Evolutionary conservation across 2,113 vertebrate species (phyloP), one percentile per base, ranked within the genome.

Genomic region (Datnioides undecimradiatus): DNA sequence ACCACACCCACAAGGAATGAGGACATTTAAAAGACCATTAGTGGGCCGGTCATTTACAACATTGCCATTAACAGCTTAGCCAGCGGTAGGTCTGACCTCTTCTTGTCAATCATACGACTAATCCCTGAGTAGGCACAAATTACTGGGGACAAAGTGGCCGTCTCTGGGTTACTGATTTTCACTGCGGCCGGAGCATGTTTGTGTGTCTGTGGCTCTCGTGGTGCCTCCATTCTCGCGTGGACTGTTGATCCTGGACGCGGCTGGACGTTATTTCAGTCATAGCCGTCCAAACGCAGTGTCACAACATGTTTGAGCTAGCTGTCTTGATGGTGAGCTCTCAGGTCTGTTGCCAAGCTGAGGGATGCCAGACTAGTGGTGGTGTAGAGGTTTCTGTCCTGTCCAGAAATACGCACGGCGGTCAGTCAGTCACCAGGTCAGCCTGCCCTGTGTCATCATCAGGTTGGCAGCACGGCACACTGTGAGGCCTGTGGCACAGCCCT

Each of bases 191-290:
- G 64, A 62, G 55, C 64, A 5, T 84, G 85, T 86, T 80, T 85
- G 72, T 70, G 73, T 72, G 64, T 77, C 46, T 68, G 84, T 67
- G 80, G 79, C 70, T 90, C 69, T 71, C 66, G 63, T 49, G 80
- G 89, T 90, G 83, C 86, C 88, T 87, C 75, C 58, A 57, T 80
- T 88, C 84, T 87, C 80, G 76, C 25, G 31, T 38, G 75, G 73
- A 79, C 86, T 92, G 90, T 94, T 94, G 89, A 80, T 91, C 60
- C 90, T 95, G 91, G 88, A 83, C 23, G 7, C 23, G 45, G 21
- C 52, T 2, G 40, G 57, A 71, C 79, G 67, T 85, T 90, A 84
- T 91, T 90, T 89, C 71, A 89, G 88, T 63, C 80, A 45, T 49
- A 14, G 80, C 81, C 86, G 51, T 88, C 79, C 88, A 84, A 90